These are phyloP conservation scores for Hoplostethus mediterraneus DNA, from an alignment of 2,797 vertebrate genomes.

Conservation along the genomic window DNA sequence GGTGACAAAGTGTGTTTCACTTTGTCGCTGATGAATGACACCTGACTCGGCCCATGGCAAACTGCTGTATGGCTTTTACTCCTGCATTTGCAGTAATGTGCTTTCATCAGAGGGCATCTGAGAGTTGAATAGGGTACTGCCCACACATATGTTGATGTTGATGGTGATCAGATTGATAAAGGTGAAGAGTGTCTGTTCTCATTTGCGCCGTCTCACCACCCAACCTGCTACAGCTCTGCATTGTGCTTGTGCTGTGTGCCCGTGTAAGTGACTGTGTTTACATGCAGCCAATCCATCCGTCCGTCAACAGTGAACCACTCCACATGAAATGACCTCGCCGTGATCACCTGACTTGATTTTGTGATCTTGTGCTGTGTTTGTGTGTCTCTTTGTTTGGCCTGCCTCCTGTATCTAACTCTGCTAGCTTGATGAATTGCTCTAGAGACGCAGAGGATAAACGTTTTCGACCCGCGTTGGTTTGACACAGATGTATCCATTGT, in stretches of 20 bases:
- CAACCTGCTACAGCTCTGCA: slow-evolving; percentile 3
- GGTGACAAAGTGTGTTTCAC: not conserved
- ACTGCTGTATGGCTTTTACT: not conserved
- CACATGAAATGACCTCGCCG: slow-evolving; percentile 3
- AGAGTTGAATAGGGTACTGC: not conserved
- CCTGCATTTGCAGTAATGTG: not conserved
- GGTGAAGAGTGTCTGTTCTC: slow-evolving; percentile 16
- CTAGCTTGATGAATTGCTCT: too few relatives aligned
- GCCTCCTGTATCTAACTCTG: not conserved
- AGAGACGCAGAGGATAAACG: too few relatives aligned
- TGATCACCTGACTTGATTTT: not conserved
- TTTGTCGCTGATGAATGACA: not conserved
- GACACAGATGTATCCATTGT: too few relatives aligned
- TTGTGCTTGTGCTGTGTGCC: not conserved
- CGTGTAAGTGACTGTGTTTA: not conserved
- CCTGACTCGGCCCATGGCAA: not conserved
- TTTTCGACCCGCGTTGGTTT: not conserved
- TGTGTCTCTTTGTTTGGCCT: slow-evolving; percentile 14
- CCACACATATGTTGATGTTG: not conserved
- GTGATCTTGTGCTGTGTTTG: slow-evolving; percentile 20
- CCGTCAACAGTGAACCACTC: not conserved
- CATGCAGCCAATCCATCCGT: not conserved
- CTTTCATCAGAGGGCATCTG: too few relatives aligned
- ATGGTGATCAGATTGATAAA: not conserved
- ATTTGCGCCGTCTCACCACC: slow-evolving; percentile 13